These are phyloP conservation scores for Zaprionus capensis DNA, from an alignment of 1,140 invertebrate species.

Conservation along the genomic window DNA sequence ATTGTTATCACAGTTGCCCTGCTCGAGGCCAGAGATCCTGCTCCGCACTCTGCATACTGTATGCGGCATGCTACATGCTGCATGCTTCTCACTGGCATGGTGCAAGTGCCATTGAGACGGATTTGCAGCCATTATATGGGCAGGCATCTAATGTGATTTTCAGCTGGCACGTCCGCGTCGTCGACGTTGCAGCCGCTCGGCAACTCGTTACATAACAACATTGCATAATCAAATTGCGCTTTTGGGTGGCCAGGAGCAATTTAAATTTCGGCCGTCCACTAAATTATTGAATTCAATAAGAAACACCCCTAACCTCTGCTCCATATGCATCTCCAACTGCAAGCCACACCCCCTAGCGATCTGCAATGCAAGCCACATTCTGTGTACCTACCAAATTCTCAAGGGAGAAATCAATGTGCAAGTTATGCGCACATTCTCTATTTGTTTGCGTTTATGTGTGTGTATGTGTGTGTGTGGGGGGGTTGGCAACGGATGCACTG, in stretches of 20 bases:
- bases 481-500: constrained; percentile 60
- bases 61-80: constrained; percentile 28
- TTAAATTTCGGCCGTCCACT: constrained; percentile 75
- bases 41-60: constrained; percentile 37
- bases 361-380: constrained; percentile 43
- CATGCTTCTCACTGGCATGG: constrained; percentile 7
- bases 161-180: constrained; percentile 61
- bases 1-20: constrained; percentile 77
- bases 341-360: not conserved
- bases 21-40: constrained; percentile 52
- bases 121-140: constrained; percentile 75
- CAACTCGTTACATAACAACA: constrained; percentile 66
- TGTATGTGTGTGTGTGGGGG: not conserved
- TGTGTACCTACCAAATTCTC: constrained; percentile 58
- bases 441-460: constrained; percentile 17
- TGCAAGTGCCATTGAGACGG: constrained; percentile 79
- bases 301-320: constrained; percentile 28
- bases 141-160: constrained; percentile 80
- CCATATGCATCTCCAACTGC: constrained; percentile 30
- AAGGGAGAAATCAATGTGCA: constrained; percentile 80
- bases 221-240: constrained; percentile 81
- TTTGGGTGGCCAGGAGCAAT: constrained; percentile 71
- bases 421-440: constrained; percentile 75
- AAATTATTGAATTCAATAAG: constrained; percentile 83
- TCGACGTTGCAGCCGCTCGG: constrained; percentile 5